Conservation (phyloP, 2,797 vertebrate species). For the Picus viridis region DNA sequence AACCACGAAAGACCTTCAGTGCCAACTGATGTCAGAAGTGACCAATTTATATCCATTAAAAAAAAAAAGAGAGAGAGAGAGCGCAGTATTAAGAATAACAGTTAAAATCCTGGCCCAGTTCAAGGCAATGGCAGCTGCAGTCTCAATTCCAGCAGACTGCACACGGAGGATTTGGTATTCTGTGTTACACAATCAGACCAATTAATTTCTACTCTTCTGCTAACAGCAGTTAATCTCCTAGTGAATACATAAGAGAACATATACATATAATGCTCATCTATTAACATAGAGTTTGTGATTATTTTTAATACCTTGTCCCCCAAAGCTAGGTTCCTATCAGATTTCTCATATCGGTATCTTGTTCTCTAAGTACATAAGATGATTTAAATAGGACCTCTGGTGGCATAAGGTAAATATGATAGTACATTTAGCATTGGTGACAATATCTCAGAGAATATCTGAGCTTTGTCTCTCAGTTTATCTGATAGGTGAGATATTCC, state of each 20-base stretch:
- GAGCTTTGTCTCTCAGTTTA: not conserved
- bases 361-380: not conserved
- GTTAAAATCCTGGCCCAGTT: conserved; percentile 11
- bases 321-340: not conserved
- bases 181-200: conserved; percentile 25
- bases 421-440: not conserved
- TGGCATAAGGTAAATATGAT: not conserved
- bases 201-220: conserved; percentile 52
- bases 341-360: not conserved
- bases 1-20: conserved; percentile 56
- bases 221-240: conserved; percentile 48
- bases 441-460: not conserved
- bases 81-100: not conserved
- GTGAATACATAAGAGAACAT: not conserved
- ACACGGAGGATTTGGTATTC: conserved; percentile 36
- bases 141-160: not conserved
- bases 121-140: not conserved
- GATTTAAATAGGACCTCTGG: conserved; percentile 6
- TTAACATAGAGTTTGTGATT: not conserved
- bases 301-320: conserved; percentile 21
- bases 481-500: not conserved
- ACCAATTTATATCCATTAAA: conserved; percentile 60
- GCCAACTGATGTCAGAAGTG: conserved; percentile 58
- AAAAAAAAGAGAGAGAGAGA: not conserved
- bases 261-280: not conserved